Conservation (phyloP, 2,888 invertebrate genomes). For the Thera britannica region DNA sequence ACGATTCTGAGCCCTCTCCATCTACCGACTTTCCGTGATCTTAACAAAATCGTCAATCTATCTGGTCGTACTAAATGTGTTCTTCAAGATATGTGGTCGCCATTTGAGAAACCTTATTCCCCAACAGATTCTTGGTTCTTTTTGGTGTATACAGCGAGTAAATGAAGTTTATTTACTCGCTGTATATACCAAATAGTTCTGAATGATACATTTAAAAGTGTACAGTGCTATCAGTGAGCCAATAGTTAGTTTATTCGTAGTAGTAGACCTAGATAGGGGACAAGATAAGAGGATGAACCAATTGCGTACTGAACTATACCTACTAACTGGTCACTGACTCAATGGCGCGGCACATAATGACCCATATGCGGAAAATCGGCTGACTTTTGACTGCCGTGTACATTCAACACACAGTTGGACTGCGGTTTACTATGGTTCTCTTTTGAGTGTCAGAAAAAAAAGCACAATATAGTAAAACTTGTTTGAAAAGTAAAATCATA, state of each 20-base stretch:
- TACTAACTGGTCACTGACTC: constrained; percentile 77
- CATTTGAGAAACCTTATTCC: too few relatives aligned
- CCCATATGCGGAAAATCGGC: constrained; percentile 40
- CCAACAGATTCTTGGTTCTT: too few relatives aligned
- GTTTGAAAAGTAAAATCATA: neutral
- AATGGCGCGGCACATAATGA: constrained; percentile 51
- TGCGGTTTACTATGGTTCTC: neutral
- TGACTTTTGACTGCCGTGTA: neutral
- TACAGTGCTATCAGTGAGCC: constrained; percentile 14
- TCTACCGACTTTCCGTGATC: too few relatives aligned
- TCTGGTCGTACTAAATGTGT: too few relatives aligned
- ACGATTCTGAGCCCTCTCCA: too few relatives aligned
- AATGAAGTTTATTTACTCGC: too few relatives aligned
- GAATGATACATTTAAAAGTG: constrained; percentile 18
- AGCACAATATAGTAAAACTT: neutral
- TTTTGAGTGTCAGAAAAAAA: neutral
- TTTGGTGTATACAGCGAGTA: too few relatives aligned
- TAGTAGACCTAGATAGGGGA: constrained; percentile 48
- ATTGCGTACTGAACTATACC: constrained; percentile 62
- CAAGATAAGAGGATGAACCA: constrained; percentile 76
- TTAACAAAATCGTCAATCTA: too few relatives aligned
- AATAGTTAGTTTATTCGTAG: constrained; percentile 21
- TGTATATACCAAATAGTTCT: constrained; percentile 1
- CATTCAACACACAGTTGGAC: neutral
- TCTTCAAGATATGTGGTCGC: too few relatives aligned